Evolutionary conservation across 2,888 invertebrate species (phyloP), one percentile per base, ranked within the genome.

Genomic region (Drosophila meridionalis): DNA sequence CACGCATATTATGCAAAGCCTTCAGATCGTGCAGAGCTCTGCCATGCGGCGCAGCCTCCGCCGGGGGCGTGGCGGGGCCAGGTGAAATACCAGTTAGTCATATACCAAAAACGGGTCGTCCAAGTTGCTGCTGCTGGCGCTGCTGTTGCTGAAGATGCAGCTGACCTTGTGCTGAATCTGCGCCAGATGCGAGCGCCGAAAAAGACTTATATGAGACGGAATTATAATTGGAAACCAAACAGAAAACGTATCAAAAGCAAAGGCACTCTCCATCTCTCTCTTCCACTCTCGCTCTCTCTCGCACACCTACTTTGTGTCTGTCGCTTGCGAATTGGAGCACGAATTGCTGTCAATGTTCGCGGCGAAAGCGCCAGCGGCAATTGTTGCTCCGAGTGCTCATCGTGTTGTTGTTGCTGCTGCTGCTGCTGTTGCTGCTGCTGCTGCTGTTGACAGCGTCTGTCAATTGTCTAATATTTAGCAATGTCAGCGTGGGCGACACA

Each of bases 121-220:
- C 20, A 20, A 20, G 30, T 6, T n/a, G 78, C 50, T 48, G 36
- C 38, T 43, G 36, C 36, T 26, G 40, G 48, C 40, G 20, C n/a
- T 34, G 45, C 73, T 75, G 50, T 14, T 34, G 64, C 87, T 80
- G 84, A 87, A 89, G 89, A 85, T 85, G 85, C 85, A 89, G 89
- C 85, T 82, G 89, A 89, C 85, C 85, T 85, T 85, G 85, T 89
- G 85, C 85, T 84, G 85, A 89, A 89, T 85, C 82, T 79, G 47
- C 47, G 57, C 59, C 62, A 66, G 69, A 64, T 70, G 57, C 38
- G 57, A 58, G 52, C 53, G 52, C 63, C 60, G 34, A 72, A 69
- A 67, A 52, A 48, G 6, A 34, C 30, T 20, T 65, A 65, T 50
- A 67, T 57, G 61, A 65, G 60, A 67, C 65, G 50, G 69, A 76